A percentile compares a stretch with the other conserved stretches of the same genome.
phyloP scores from a whole-genome alignment of 2,797 vertebrate species.

The Discoglossus pictus region DNA sequence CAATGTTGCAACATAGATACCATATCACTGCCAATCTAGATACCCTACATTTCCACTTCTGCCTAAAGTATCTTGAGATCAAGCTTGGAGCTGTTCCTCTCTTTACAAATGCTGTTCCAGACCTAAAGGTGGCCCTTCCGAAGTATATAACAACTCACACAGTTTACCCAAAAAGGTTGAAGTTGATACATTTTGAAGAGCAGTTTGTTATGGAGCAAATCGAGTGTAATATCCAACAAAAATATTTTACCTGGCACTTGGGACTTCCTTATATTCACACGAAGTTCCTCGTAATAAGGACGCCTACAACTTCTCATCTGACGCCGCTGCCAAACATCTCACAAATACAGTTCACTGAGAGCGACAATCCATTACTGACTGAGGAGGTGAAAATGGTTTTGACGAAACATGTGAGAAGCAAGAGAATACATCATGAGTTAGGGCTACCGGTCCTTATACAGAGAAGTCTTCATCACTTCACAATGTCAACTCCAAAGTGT shows the following conservation, averaged over 20 bases:
- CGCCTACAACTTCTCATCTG: background rate
- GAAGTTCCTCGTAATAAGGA: background rate
- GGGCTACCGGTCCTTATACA: background rate
- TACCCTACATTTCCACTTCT: constrained; percentile 32
- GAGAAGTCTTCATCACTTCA: background rate
- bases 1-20: constrained; percentile 3
- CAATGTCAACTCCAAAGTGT: too few relatives aligned
- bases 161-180: background rate
- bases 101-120: constrained; percentile 17
- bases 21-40: constrained; percentile 6
- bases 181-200: constrained; percentile 12
- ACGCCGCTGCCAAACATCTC: background rate
- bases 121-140: background rate
- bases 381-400: background rate
- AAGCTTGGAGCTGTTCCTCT: constrained; percentile 28
- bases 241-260: constrained; percentile 53
- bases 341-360: background rate
- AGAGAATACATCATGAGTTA: background rate
- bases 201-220: constrained; percentile 46
- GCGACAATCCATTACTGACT: background rate
- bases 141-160: background rate
- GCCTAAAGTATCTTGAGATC: constrained; percentile 50
- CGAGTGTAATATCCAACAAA: constrained; percentile 44
- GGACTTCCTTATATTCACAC: constrained; percentile 48
- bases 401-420: background rate